These are phyloP conservation scores for Tholera decimalis DNA, from an alignment of 2,888 invertebrate genomes.

Conservation along the genomic window DNA sequence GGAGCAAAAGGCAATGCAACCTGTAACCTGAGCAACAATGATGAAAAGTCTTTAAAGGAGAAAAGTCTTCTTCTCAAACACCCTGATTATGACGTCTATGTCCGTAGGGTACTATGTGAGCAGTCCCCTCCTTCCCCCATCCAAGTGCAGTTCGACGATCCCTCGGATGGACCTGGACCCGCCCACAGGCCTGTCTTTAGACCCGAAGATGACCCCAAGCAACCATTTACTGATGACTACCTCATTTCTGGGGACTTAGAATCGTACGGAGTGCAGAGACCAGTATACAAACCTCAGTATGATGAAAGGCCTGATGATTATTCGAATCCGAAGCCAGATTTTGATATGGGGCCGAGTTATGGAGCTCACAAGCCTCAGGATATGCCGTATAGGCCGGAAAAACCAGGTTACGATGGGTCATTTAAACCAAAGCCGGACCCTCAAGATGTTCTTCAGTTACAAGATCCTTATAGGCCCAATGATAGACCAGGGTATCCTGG, in stretches of 20 bases:
- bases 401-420: slow-evolving; percentile 52
- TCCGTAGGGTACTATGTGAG: slow-evolving; percentile 83
- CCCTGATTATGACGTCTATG: slow-evolving; percentile 86
- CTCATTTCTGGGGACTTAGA: slow-evolving; percentile 71
- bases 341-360: slow-evolving; percentile 80
- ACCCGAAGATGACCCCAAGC: slow-evolving; percentile 79
- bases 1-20: slow-evolving; percentile 89
- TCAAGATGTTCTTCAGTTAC: slow-evolving; percentile 79
- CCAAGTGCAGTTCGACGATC: slow-evolving; percentile 77
- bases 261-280: slow-evolving; percentile 66
- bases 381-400: slow-evolving; percentile 76
- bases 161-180: slow-evolving; percentile 53
- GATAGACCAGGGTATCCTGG: slow-evolving; percentile 69
- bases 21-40: slow-evolving; percentile 81
- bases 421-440: slow-evolving; percentile 70
- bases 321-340: slow-evolving; percentile 74
- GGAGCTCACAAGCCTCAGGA: slow-evolving; percentile 81
- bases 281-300: slow-evolving; percentile 68
- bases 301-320: slow-evolving; percentile 82
- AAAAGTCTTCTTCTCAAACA: slow-evolving; percentile 77
- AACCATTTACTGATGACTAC: slow-evolving; percentile 78
- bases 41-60: slow-evolving; percentile 82
- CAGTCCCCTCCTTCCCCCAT: slow-evolving; percentile 84
- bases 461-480: slow-evolving; percentile 64
- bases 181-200: slow-evolving; percentile 82